These are phyloP conservation scores for Caloenas nicobarica DNA, from an alignment of 2,113 vertebrate genomes.

Conservation along the genomic window DNA sequence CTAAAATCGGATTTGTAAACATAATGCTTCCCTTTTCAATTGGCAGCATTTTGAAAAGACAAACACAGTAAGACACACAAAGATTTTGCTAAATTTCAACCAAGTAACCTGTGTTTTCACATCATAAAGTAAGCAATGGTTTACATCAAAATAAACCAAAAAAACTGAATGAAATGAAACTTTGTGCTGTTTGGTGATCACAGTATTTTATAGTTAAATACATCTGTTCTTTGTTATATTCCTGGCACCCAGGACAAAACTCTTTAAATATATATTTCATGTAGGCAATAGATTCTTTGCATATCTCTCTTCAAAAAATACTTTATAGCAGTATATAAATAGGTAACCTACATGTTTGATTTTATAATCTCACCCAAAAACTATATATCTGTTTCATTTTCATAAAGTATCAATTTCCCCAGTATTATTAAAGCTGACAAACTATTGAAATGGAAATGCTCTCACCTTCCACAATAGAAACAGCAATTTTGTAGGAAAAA, in stretches of 20 bases:
- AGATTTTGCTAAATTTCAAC: conserved; percentile 66
- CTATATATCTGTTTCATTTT: conserved; percentile 67
- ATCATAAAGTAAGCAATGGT: conserved; percentile 68
- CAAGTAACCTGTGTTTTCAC: conserved; percentile 71
- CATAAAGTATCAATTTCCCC: conserved; percentile 58
- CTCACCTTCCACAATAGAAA: conserved; percentile 64
- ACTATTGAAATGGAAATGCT: conserved; percentile 73
- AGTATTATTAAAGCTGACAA: conserved; percentile 74
- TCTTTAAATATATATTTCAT: conserved; percentile 80
- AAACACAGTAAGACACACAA: conserved; percentile 57
- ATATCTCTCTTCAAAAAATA: conserved; percentile 80
- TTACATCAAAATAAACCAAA: conserved; percentile 68
- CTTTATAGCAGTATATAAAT: conserved; percentile 79
- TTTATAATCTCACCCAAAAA: conserved; percentile 72
- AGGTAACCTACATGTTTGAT: conserved; percentile 71
- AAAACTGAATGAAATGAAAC: conserved; percentile 72
- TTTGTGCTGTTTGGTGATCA: conserved; percentile 78
- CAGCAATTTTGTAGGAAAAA: conserved; percentile 58
- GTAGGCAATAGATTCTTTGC: conserved; percentile 77
- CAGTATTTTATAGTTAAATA: conserved; percentile 78
- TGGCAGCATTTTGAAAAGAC: conserved; percentile 74
- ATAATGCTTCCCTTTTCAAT: conserved; percentile 77
- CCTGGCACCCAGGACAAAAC: conserved; percentile 73
- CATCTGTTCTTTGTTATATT: conserved; percentile 68
- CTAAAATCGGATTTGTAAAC: conserved; percentile 76